These are phyloP conservation scores for Erebia ligea DNA, from an alignment of 2,888 invertebrate species.

Conservation along the genomic window DNA sequence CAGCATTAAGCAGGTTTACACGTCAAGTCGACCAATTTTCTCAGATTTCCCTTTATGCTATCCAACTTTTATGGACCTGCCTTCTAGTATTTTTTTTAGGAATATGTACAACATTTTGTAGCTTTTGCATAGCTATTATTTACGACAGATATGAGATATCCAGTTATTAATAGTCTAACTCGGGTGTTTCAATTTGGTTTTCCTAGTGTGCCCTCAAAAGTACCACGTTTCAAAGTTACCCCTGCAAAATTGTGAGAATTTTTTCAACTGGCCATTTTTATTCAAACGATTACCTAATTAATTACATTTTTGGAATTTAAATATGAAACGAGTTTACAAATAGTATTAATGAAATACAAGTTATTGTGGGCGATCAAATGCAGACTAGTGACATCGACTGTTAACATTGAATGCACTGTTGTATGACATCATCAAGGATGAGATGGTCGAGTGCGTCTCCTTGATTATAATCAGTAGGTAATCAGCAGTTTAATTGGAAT, in stretches of 20 bases:
- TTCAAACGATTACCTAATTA: neutral
- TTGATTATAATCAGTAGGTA: conserved; percentile 25
- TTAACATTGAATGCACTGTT: conserved; percentile 42
- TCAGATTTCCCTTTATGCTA: neutral
- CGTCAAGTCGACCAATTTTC: too few species aligned
- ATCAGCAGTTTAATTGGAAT: conserved; percentile 16
- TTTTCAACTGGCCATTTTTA: neutral
- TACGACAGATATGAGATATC: neutral
- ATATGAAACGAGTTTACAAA: neutral
- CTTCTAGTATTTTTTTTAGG: neutral
- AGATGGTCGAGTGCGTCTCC: conserved; percentile 36
- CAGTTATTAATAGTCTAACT: neutral
- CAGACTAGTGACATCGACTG: conserved; percentile 47
- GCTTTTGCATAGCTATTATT: neutral
- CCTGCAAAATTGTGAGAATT: neutral
- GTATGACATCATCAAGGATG: conserved; percentile 50
- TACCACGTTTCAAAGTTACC: neutral
- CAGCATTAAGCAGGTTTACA: too few species aligned
- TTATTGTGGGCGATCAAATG: conserved; percentile 19
- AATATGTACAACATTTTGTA: neutral
- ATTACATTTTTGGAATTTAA: neutral
- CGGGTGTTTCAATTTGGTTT: neutral
- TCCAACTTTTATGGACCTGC: neutral
- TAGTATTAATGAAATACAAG: neutral
- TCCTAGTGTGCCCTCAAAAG: neutral